Evolutionary conservation across 2,888 invertebrate species (phyloP).

Genomic region (Macaria notata): DNA sequence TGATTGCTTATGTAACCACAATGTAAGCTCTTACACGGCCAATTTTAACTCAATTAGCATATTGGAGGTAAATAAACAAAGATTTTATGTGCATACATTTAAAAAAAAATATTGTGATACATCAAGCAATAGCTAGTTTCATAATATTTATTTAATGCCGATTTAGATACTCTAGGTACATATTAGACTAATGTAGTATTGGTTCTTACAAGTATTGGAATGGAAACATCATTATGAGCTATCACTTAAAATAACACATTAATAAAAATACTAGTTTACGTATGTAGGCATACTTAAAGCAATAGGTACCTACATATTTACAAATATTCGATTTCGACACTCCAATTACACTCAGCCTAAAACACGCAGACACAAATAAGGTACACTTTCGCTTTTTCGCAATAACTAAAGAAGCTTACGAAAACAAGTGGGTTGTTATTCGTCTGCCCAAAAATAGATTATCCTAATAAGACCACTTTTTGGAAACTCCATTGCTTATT

Average conservation of each 20-base stretch:
- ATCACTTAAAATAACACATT: too few relatives aligned
- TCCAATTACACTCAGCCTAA: background rate
- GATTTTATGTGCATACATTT: background rate
- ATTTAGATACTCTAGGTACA: too few relatives aligned
- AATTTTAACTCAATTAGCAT: slow-evolving; percentile 24
- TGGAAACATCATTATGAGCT: too few relatives aligned
- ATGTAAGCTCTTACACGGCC: slow-evolving; percentile 21
- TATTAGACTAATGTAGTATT: too few relatives aligned
- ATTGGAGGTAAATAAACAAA: slow-evolving; percentile 14
- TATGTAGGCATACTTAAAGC: too few relatives aligned
- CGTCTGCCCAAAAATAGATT: slow-evolving; percentile 18
- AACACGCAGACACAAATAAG: background rate
- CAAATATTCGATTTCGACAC: too few relatives aligned
- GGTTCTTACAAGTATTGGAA: too few relatives aligned
- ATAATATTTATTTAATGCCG: too few relatives aligned
- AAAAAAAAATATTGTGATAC: too few relatives aligned
- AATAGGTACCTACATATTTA: too few relatives aligned
- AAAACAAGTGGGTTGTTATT: slow-evolving; percentile 13
- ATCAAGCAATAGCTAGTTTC: too few relatives aligned
- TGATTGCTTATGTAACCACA: slow-evolving; percentile 12
- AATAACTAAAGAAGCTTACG: background rate
- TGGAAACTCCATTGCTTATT: slow-evolving; percentile 12
- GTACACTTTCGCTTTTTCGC: slow-evolving; percentile 12
- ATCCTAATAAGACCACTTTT: slow-evolving; percentile 5
- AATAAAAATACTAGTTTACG: too few relatives aligned